Evolutionary conservation across 37 sponge, comb jelly and placozoan genomes (phyloP), one percentile per base, ranked within the genome.

Genomic region (Bolinopsis microptera): DNA sequence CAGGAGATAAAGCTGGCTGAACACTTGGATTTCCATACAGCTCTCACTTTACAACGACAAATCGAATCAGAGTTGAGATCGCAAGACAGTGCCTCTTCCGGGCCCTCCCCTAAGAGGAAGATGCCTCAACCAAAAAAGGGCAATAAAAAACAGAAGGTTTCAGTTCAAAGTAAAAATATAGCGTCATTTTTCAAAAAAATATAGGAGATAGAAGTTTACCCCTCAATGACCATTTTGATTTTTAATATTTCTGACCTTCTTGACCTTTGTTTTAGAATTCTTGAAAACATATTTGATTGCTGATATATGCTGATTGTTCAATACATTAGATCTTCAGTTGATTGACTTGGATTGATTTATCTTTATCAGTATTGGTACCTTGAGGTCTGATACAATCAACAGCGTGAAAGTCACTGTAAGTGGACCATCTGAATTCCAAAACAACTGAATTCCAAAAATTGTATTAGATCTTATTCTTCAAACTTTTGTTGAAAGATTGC

Each of bases 111-210:
- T 0, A 86, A 86, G 23, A 35, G 90, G 28, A 86, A 86, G 39
- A 16, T 86, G 3, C 90, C 90, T 9, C 90, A 86, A 86, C 24
- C 61, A 16, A 38, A 26, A 41, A 35, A 34, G 61, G 36, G 38
- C 13, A 41, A 22, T 38, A 86, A 86, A 39, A 86, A 86, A 86
- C 90, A 86, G 90, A 86, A 86, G 36, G 61, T 86, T 40, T 39
- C 90, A 5, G 30, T 41, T 40, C 61, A 35, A 0, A 86, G 36
- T 48, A 86, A 86, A 41, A 86, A 27, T 41, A 86, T 86, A 28
- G 90, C 90, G 0, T 86, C 90, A 0, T 86, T 86, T 40, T 86
- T 86, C 24, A 86, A 86, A 48, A 86, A 86, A 86, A 34, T 32
- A 32, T 77, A 48, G 13, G 61, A 13, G 61, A 48, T 13, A 13